Evolutionary conservation across 2,797 vertebrate genomes (phyloP), one percentile per base, ranked within the genome.

Genomic region (Vultur gryphus): DNA sequence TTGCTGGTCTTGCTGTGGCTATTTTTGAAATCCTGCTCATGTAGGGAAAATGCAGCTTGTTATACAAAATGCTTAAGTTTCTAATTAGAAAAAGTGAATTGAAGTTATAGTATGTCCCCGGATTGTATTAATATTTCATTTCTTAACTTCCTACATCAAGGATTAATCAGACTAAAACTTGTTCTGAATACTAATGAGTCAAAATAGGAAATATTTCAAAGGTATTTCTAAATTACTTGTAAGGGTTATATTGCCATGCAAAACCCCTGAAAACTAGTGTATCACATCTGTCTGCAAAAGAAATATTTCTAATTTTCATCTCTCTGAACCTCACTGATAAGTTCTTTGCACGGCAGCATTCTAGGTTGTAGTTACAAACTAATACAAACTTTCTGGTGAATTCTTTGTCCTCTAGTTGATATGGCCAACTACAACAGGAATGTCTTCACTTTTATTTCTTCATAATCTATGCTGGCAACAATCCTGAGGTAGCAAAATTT

Each of bases 111-210:
- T 76, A 88, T 16, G 6, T 70, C 46, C 64, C 29, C 2, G 9
- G 55, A 92, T 95, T 96, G 59, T 93, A 93, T 96, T 94, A 95
- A 95, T 96, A 95, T 94, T 97, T 95, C 8, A 96, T 96, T 96
- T 91, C 52, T 89, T 92, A 82, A 76, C 89, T 86, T 96, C 28
- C 76, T 84, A 79, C 55, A 94, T 90, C 58, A 87, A 85, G 59
- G 59, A 91, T 72, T 94, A 96, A 95, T 96, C 84, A 87, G 57
- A 95, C 6, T 13, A 86, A 84, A 86, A 35, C 29, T 85, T 84
- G 16, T 58, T 61, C 85, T 86, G 92, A 95, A 94, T 97, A 80
- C 31, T 76, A 95, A 93, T 91, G 35, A 77, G n/a, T 65, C 19
- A 71, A 91, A 95, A 71, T 28, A 66, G 6, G 37, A 95, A 92